A percentile compares a stretch with the other conserved stretches of the same genome.
Conservation (phyloP, 2,797 vertebrate genomes). For the Tenualosa ilisha region DNA sequence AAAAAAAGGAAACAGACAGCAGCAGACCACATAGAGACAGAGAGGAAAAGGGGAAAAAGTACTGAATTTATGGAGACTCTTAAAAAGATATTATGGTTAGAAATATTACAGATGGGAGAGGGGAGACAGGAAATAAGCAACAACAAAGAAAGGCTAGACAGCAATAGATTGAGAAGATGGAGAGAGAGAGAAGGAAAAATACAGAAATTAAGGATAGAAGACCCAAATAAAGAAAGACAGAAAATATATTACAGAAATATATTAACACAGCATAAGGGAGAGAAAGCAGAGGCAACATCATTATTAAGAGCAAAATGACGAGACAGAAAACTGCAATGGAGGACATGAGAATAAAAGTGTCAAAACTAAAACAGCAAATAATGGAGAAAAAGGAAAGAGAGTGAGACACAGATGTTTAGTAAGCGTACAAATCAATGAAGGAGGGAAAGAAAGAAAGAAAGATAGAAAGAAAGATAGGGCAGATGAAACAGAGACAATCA, state of each 20-base stretch:
- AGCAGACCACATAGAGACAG: neutral
- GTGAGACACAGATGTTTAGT: neutral
- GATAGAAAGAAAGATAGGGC: neutral
- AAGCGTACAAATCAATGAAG: neutral
- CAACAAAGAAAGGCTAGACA: neutral
- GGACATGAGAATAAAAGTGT: neutral
- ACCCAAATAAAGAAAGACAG: neutral
- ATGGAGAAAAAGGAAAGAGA: neutral
- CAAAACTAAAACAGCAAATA: neutral
- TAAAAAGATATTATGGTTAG: no score
- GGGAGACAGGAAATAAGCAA: neutral
- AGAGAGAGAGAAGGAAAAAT: neutral
- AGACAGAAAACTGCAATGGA: neutral
- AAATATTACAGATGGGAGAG: neutral
- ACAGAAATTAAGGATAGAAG: conserved; percentile 46
- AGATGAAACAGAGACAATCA: no score
- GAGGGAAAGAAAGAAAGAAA: neutral
- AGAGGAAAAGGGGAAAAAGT: neutral
- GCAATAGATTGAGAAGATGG: neutral
- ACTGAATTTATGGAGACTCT: neutral
- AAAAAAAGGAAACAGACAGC: neutral
- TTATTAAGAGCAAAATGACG: neutral
- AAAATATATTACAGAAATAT: no score
- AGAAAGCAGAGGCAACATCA: no score
- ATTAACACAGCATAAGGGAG: no score